A percentile compares a stretch with the other conserved stretches of the same genome.
phyloP scores from a whole-genome alignment of 2,113 vertebrate species.

The Charadrius vociferus region DNA sequence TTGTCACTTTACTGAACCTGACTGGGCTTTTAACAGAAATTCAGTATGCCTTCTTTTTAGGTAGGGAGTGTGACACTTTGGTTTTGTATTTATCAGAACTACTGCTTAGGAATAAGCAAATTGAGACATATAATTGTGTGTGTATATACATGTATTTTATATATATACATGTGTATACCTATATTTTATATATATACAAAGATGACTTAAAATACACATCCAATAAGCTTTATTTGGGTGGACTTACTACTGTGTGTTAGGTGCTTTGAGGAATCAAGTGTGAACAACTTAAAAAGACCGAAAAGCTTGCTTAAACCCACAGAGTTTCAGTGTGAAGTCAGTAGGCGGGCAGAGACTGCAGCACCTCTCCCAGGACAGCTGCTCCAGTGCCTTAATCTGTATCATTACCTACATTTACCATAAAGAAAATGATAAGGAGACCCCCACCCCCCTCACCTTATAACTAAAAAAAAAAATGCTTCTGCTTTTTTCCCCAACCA shows the following conservation, averaged over 20 bases:
- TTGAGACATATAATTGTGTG: background rate
- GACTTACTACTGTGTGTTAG: background rate
- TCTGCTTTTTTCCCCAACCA: background rate
- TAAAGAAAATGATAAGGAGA: background rate
- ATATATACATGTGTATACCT: too few relatives aligned
- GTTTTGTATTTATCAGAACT: background rate
- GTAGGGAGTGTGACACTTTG: background rate
- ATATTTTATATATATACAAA: background rate
- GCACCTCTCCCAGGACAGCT: background rate
- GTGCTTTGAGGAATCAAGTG: background rate
- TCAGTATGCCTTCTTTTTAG: background rate
- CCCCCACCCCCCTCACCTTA: fast-evolving
- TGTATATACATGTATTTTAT: background rate
- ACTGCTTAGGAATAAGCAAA: background rate
- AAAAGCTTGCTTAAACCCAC: background rate
- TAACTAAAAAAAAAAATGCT: background rate
- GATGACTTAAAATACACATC: background rate
- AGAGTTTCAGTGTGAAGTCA: background rate
- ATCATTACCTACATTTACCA: fast-evolving
- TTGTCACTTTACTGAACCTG: background rate
- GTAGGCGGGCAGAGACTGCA: background rate
- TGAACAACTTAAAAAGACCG: background rate
- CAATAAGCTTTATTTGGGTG: background rate
- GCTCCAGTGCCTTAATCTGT: background rate
- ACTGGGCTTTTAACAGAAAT: background rate